These are phyloP conservation scores for Alsophila aescularia DNA, from an alignment of 2,888 invertebrate genomes.

Conservation along the genomic window DNA sequence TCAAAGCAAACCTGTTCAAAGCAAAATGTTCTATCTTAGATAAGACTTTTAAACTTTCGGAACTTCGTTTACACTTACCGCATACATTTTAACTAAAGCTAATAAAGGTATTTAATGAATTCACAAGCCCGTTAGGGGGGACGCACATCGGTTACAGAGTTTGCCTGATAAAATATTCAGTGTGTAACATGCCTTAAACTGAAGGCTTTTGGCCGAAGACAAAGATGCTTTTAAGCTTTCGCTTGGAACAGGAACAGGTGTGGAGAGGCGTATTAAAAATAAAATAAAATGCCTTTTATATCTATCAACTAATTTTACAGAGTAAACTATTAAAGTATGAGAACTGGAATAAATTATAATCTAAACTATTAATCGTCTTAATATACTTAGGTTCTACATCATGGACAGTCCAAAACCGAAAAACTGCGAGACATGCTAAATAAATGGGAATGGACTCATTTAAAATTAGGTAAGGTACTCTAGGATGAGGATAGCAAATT, in stretches of 20 bases:
- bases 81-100: conserved; percentile 36
- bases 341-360: too few relatives aligned
- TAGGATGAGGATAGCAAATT: too few relatives aligned
- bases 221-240: conserved; percentile 82
- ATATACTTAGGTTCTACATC: too few relatives aligned
- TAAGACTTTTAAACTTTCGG: conserved; percentile 6
- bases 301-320: too few relatives aligned
- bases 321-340: too few relatives aligned
- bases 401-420: too few relatives aligned
- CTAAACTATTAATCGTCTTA: too few relatives aligned
- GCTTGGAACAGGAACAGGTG: conserved; percentile 42
- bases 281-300: conserved; percentile 2
- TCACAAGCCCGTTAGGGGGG: conserved; percentile 47
- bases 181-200: conserved; percentile 70
- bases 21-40: background rate
- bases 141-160: conserved; percentile 55
- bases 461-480: too few relatives aligned
- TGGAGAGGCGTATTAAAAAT: conserved; percentile 44
- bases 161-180: conserved; percentile 74
- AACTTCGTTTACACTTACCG: conserved; percentile 14
- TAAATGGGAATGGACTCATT: too few relatives aligned
- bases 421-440: too few relatives aligned
- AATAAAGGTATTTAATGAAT: conserved; percentile 58
- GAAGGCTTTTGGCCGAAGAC: conserved; percentile 75
- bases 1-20: background rate